Evolutionary conservation across 37 sponge, comb jelly and placozoan species (phyloP), one percentile per base, ranked within the genome.

Genomic region (Chondrosia reniformis): DNA sequence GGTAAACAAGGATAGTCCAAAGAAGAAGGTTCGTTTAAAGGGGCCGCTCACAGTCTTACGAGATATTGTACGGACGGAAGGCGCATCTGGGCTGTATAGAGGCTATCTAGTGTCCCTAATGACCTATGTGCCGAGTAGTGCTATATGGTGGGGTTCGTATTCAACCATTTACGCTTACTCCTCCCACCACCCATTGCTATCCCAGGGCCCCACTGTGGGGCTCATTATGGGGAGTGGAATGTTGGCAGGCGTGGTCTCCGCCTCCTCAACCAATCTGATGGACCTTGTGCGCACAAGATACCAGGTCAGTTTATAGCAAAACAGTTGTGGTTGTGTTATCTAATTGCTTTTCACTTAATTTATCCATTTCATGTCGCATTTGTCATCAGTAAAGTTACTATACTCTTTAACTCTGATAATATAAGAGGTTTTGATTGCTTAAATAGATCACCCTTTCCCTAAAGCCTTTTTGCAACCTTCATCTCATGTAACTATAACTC

Each of bases 261-360:
- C 90, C 27, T 55, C 67, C 15, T 74, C 86, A 9, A 95, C 96
- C 31, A 98, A 98, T 58, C 91, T 96, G 0, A 83, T 98, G 83
- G 99, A 98, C 38, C 88, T 98, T 19, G 39, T 98, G 13, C 85
- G 99, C 25, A 93, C 99, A 22, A 87, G 99, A 80, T 89, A 93
- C 28, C 99, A 98, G 89, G 99, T 98, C 13, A 43, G 56, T 54
- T 24, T 45, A 7, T 19, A 25, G 63, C n/a, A 22, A 9, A 28
- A 61, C 25, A 25, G 63, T 61, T 24, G 72, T 75, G 56, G 32
- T 28, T 49, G 10, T 75, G 40, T 41, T 13, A 13, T 33, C 72
- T 33, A 17, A n/a, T n/a, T n/a, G n/a, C n/a, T n/a, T n/a, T n/a
- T n/a, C n/a, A n/a, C n/a, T n/a, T n/a, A n/a, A n/a, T n/a, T n/a